These are phyloP conservation scores for Trichomycterus rosablanca DNA, from an alignment of 2,113 vertebrate genomes.

Conservation along the genomic window DNA sequence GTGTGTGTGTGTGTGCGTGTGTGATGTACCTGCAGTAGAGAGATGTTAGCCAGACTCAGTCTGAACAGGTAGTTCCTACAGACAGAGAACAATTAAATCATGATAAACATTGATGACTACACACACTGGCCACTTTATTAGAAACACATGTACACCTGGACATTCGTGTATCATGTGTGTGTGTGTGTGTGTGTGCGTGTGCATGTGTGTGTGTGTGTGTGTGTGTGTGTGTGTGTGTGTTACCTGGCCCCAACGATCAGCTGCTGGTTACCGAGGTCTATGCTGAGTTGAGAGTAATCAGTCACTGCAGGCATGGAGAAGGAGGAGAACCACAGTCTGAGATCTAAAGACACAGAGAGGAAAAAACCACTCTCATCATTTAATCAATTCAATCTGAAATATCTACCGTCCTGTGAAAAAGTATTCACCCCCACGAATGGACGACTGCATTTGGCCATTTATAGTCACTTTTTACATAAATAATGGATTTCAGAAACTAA, in stretches of 20 bases:
- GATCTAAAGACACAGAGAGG: constrained; percentile 60
- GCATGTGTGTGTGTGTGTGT: constrained; percentile 6
- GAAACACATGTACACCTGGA: too few relatives aligned
- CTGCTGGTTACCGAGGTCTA: constrained; percentile 89
- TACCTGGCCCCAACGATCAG: constrained; percentile 95
- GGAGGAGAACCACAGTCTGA: constrained; percentile 84
- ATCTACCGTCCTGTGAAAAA: too few relatives aligned
- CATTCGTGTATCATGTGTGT: neutral
- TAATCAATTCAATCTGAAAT: too few relatives aligned
- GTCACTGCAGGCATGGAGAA: constrained; percentile 83
- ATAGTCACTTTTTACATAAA: too few relatives aligned
- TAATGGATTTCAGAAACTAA: too few relatives aligned
- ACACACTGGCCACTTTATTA: too few relatives aligned
- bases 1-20: neutral
- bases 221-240: constrained; percentile 38
- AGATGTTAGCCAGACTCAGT: constrained; percentile 84
- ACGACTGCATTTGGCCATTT: too few relatives aligned
- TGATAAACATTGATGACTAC: neutral
- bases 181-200: constrained; percentile 6
- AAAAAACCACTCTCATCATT: neutral
- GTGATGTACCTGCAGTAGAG: constrained; percentile 89
- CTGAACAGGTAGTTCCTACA: constrained; percentile 94
- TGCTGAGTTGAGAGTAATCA: constrained; percentile 88
- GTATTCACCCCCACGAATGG: too few relatives aligned
- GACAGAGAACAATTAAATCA: neutral